Evolutionary conservation across 2,797 vertebrate species (phyloP).

Genomic region (Huso huso): DNA sequence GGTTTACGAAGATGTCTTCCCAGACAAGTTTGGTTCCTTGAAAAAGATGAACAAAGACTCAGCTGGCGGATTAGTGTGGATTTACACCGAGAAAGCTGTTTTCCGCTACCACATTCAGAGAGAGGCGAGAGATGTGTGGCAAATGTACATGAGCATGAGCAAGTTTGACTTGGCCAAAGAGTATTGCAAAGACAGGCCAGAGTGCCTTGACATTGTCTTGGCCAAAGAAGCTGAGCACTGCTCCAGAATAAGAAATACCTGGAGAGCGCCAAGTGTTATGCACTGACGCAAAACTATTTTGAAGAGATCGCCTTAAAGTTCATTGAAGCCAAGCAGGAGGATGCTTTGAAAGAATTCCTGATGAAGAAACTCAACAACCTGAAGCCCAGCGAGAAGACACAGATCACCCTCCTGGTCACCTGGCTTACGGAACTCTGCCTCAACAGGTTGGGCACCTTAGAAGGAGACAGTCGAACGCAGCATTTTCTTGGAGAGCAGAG

Average conservation of each 20-base stretch:
- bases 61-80: constrained; percentile 82
- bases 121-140: constrained; percentile 92
- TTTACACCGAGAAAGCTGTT: constrained; percentile 87
- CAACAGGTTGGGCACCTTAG: constrained; percentile 82
- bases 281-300: constrained; percentile 94
- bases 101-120: constrained; percentile 93
- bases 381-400: constrained; percentile 79
- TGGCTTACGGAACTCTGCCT: constrained; percentile 93
- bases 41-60: constrained; percentile 93
- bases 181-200: constrained; percentile 90
- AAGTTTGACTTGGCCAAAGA: constrained; percentile 96
- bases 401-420: constrained; percentile 87
- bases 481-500: constrained; percentile 70
- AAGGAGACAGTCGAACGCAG: constrained; percentile 55
- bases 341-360: constrained; percentile 91
- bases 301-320: constrained; percentile 97
- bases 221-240: constrained; percentile 92
- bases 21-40: constrained; percentile 84
- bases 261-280: constrained; percentile 94
- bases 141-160: constrained; percentile 97
- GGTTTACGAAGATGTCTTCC: constrained; percentile 85
- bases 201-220: constrained; percentile 90
- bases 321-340: constrained; percentile 92
- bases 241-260: constrained; percentile 84
- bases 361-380: constrained; percentile 81